phyloP scores from a whole-genome alignment of 1,140 invertebrate genomes.

The Pteromalus puparum region DNA sequence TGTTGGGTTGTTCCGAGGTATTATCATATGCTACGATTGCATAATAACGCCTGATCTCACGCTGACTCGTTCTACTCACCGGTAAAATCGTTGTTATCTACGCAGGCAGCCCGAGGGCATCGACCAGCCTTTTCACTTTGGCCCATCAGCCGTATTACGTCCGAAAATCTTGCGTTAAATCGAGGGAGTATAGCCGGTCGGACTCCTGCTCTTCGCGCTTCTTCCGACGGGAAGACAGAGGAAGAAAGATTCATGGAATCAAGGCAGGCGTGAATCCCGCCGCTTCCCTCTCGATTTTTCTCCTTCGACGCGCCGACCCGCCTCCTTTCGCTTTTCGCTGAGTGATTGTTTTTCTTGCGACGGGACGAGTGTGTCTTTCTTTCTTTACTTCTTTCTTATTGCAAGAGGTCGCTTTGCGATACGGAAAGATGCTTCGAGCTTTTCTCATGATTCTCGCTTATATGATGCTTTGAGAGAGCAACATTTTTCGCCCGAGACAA shows the following conservation, averaged over 20 bases:
- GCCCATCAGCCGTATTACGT: not conserved
- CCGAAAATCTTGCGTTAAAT: conserved; percentile 48
- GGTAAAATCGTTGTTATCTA: not conserved
- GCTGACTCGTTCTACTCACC: too few species aligned
- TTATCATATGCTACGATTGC: too few species aligned
- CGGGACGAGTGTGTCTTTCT: not conserved
- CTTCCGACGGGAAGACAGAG: conserved; percentile 46
- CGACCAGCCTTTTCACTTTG: not conserved
- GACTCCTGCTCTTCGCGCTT: conserved; percentile 26
- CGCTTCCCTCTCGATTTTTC: conserved; percentile 26
- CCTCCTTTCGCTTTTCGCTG: conserved; percentile 18
- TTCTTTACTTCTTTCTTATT: not conserved
- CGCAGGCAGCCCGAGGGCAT: not conserved
- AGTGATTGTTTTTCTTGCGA: conserved; percentile 11
- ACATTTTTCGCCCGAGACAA: not conserved
- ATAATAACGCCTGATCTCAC: too few species aligned
- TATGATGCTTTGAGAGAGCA: not conserved
- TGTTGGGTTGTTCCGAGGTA: too few species aligned
- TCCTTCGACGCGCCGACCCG: conserved; percentile 37
- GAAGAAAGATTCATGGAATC: conserved; percentile 62
- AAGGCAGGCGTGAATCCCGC: conserved; percentile 1
- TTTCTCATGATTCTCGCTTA: not conserved
- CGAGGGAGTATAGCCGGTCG: conserved; percentile 35
- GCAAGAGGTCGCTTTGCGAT: not conserved
- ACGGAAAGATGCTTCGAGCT: not conserved